A percentile compares a stretch with the other conserved stretches of the same genome.
Evolutionary conservation across 1,140 invertebrate species (phyloP).

Genomic region (Hyposmocoma kahamanoa): DNA sequence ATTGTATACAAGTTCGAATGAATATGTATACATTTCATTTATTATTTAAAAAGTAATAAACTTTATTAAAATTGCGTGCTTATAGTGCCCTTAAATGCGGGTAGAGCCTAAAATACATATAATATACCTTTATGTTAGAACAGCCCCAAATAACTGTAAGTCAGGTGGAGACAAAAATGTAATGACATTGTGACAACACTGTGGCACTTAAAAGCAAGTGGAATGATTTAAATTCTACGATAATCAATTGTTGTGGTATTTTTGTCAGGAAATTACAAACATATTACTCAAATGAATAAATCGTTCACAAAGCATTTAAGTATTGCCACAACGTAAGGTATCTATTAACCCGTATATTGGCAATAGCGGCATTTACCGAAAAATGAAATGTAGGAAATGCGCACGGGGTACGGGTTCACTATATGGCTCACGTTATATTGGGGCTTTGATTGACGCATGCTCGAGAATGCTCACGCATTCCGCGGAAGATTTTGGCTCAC

Average conservation of each 20-base stretch:
- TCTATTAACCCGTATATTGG: not conserved
- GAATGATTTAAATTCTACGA: conserved; percentile 38
- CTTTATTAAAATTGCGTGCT: not conserved
- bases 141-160: conserved; percentile 19
- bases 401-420: not conserved
- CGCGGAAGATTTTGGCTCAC: too few relatives aligned
- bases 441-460: too few relatives aligned
- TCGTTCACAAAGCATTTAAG: conserved; percentile 9
- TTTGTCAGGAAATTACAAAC: conserved; percentile 26
- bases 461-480: too few relatives aligned
- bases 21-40: not conserved
- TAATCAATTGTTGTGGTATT: conserved; percentile 18
- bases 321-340: not conserved
- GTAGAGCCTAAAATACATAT: conserved; percentile 12
- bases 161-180: conserved; percentile 10
- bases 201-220: conserved; percentile 42
- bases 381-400: not conserved
- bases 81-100: not conserved
- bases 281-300: conserved; percentile 14
- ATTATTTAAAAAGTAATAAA: not conserved
- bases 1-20: not conserved
- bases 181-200: conserved; percentile 33
- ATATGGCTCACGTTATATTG: too few relatives aligned
- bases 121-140: conserved; percentile 21
- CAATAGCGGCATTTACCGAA: too few relatives aligned